A percentile compares a stretch with the other conserved stretches of the same genome.
Evolutionary conservation across 2,113 vertebrate genomes (phyloP).

Genomic region (Chloroceryle aenea): DNA sequence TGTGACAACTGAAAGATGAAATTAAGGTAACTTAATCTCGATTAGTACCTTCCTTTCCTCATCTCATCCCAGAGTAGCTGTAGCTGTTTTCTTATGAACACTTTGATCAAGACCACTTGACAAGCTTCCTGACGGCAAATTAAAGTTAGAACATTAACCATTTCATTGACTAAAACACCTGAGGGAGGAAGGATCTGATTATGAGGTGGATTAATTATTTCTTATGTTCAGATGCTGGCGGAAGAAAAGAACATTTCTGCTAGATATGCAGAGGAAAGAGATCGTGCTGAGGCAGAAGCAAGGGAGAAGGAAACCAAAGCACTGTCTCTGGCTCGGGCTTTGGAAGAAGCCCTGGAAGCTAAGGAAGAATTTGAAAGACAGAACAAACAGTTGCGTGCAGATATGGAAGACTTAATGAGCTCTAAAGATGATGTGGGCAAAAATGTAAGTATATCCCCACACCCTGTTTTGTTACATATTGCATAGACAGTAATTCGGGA

Average conservation of each 20-base stretch:
- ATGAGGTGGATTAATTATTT: background rate
- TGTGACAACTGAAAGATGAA: background rate
- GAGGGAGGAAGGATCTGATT: background rate
- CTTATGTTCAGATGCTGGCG: conserved; percentile 83
- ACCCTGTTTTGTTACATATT: background rate
- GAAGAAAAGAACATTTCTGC: conserved; percentile 95
- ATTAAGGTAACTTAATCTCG: background rate
- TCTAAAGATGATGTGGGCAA: conserved; percentile 98
- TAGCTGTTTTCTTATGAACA: background rate
- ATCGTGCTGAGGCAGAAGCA: conserved; percentile 93
- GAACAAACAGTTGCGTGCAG: conserved; percentile 93
- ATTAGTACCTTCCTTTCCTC: background rate
- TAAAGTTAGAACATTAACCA: background rate
- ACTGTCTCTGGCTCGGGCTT: conserved; percentile 87
- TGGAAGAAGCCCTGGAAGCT: conserved; percentile 93
- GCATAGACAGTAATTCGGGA: background rate
- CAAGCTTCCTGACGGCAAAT: background rate
- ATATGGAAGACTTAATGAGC: conserved; percentile 98
- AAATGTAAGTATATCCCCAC: conserved; percentile 82
- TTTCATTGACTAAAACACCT: background rate
- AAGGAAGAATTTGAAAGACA: conserved; percentile 94
- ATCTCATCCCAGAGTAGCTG: background rate
- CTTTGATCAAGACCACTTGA: background rate
- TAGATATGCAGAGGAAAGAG: conserved; percentile 91
- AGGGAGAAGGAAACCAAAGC: conserved; percentile 97